phyloP scores from a whole-genome alignment of 2,888 invertebrate species.

The Priocnemis perturbator region DNA sequence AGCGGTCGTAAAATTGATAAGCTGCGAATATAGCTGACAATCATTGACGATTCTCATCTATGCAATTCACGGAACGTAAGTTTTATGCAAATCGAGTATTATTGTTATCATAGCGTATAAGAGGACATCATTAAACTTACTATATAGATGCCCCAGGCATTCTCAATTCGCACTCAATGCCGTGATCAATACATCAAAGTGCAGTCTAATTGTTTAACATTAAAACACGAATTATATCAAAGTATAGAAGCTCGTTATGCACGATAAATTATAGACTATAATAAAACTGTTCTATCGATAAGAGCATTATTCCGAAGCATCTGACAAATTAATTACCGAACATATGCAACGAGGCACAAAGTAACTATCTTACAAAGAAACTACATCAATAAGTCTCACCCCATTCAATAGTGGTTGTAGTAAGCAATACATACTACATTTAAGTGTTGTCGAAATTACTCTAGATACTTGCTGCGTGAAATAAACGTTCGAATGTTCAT shows the following conservation, averaged over 20 bases:
- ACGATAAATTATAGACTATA: conserved; percentile 49
- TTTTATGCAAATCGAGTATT: too few relatives aligned
- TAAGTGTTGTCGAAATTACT: conserved; percentile 12
- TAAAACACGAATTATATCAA: conserved; percentile 4
- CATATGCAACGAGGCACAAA: conserved; percentile 16
- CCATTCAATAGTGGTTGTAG: conserved; percentile 19
- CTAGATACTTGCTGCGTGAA: conserved; percentile 4
- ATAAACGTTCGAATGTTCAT: not conserved
- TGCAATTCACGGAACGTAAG: too few relatives aligned
- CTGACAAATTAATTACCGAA: conserved; percentile 27
- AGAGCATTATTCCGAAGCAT: conserved; percentile 19
- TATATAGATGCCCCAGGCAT: too few relatives aligned
- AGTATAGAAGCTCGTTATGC: conserved; percentile 38
- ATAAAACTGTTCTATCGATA: conserved; percentile 28
- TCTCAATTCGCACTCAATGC: too few relatives aligned
- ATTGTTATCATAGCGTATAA: too few relatives aligned
- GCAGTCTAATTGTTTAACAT: too few relatives aligned
- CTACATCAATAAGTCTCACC: conserved; percentile 43
- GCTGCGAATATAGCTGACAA: too few relatives aligned
- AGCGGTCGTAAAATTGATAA: not conserved
- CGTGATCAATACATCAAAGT: too few relatives aligned
- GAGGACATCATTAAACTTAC: too few relatives aligned
- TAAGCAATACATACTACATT: conserved; percentile 20
- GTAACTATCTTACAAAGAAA: conserved; percentile 50
- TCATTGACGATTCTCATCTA: too few relatives aligned